These are phyloP conservation scores for Lasioglossum albipes DNA, from an alignment of 1,140 invertebrate species.

Conservation along the genomic window DNA sequence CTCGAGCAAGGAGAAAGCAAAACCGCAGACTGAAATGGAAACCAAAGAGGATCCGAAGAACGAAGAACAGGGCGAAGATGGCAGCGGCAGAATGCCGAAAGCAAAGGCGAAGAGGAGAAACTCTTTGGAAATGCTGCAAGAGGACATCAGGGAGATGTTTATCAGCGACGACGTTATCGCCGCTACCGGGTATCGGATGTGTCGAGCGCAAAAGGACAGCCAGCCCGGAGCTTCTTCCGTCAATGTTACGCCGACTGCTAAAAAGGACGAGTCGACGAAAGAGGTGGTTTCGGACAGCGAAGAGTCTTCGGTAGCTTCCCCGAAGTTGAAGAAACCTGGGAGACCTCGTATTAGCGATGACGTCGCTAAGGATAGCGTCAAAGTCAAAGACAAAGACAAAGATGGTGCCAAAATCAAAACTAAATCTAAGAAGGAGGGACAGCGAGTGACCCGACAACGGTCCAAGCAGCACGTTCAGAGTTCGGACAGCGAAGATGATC, in stretches of 20 bases:
- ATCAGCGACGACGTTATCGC: conserved; percentile 83
- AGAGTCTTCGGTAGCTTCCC: neutral
- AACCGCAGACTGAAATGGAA: neutral
- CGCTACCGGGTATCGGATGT: conserved; percentile 77
- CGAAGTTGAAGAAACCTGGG: conserved; percentile 6
- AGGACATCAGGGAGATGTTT: conserved; percentile 86
- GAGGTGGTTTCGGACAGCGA: conserved; percentile 19
- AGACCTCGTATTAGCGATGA: neutral
- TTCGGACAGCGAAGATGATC: conserved; percentile 65
- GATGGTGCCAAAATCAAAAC: neutral
- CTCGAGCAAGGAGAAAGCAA: neutral
- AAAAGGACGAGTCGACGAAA: conserved; percentile 11
- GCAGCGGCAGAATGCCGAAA: conserved; percentile 41
- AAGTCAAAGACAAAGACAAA: neutral
- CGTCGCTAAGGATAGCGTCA: neutral
- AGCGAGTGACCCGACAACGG: conserved; percentile 40
- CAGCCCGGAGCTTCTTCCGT: neutral
- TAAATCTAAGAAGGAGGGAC: conserved; percentile 23
- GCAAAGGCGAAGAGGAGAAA: conserved; percentile 69
- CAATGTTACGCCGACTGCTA: neutral
- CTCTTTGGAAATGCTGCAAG: conserved; percentile 83
- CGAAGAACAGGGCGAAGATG: conserved; percentile 20
- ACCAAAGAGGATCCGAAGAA: neutral
- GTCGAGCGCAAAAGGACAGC: conserved; percentile 67
- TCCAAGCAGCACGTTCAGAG: conserved; percentile 50